Evolutionary conservation across 2,113 vertebrate genomes (phyloP).

Genomic region (Aplodontia rufa): DNA sequence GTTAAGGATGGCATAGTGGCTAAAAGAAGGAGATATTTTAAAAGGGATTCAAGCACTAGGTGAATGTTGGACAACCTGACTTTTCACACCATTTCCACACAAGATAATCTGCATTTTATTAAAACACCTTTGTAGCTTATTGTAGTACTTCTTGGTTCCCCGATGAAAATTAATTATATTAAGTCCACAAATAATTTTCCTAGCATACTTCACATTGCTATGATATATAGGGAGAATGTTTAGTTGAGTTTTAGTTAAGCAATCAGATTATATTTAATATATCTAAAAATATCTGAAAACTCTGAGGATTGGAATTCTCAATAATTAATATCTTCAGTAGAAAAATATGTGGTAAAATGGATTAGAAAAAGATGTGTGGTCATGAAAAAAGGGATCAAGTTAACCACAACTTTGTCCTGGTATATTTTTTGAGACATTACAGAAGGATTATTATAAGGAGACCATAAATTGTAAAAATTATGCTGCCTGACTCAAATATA

Average conservation of each 20-base stretch:
- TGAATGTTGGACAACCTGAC: not conserved
- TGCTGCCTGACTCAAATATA: conserved; percentile 14
- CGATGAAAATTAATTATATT: conserved; percentile 45
- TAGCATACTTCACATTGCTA: conserved; percentile 20
- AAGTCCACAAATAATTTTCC: conserved; percentile 24
- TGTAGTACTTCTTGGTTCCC: not conserved
- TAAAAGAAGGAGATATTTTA: not conserved
- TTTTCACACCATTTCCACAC: conserved; percentile 39
- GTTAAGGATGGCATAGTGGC: conserved; percentile 2
- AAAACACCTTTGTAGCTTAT: not conserved
- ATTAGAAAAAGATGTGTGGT: not conserved
- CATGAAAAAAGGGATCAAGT: not conserved
- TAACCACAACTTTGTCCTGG: not conserved
- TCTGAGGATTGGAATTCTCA: not conserved
- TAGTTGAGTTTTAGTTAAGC: not conserved
- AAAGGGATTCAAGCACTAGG: not conserved
- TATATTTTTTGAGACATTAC: not conserved
- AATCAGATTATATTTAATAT: not conserved
- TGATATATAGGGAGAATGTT: not conserved
- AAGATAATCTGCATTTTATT: conserved; percentile 8
- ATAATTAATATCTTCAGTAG: not conserved
- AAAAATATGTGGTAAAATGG: not conserved
- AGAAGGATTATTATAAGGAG: not conserved
- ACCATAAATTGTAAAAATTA: not conserved
- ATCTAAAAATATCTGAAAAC: conserved; percentile 8